Evolutionary conservation across 2,888 invertebrate genomes (phyloP), one percentile per base, ranked within the genome.

Genomic region (Eremobia ochroleuca): DNA sequence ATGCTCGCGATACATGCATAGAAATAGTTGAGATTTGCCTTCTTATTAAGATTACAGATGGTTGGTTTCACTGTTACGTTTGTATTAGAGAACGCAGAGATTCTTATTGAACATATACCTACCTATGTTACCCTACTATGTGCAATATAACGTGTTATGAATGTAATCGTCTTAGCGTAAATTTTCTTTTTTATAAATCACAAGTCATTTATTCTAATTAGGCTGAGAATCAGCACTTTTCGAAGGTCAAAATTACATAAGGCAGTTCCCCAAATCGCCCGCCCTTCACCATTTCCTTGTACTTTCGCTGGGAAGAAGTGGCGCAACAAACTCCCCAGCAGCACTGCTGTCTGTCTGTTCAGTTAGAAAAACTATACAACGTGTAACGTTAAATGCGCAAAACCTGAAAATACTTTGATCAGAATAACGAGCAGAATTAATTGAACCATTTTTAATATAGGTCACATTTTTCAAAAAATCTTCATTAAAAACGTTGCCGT

Each of bases 1-100:
- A 79, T 75, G 78, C 49, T 49, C 40, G 76, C 83, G 74, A 76
- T 83, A 85, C 69, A 76, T 87, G 83, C 77, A 88, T 88, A 67
- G 76, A 67, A 85, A 80, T 87, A 71, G 77, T 85, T 67, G 73
- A 66, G 64, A 81, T 88, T 83, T 87, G 71, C 65, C 40, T 77
- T 76, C 73, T 76, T 76, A 74, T 77, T 80, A 81, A 81, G 52
- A 77, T 76, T 72, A 68, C 69, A 77, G 37, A 73, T 61, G 43
- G 40, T 62, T 64, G 58, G 40, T 40, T 80, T 68, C 9, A 34
- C 34, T 73, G 18, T 68, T 52, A 61, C 28, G 46, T 74, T 70
- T 76, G 59, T 76, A 74, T 66, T 67, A 49, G 15, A 62, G 34
- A 68, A 40, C 31, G 34, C 9, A 66, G 34, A 46, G 28, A 55